These are phyloP conservation scores for Boulengeromyrus knoepffleri DNA, from an alignment of 2,113 vertebrate genomes.

Conservation along the genomic window DNA sequence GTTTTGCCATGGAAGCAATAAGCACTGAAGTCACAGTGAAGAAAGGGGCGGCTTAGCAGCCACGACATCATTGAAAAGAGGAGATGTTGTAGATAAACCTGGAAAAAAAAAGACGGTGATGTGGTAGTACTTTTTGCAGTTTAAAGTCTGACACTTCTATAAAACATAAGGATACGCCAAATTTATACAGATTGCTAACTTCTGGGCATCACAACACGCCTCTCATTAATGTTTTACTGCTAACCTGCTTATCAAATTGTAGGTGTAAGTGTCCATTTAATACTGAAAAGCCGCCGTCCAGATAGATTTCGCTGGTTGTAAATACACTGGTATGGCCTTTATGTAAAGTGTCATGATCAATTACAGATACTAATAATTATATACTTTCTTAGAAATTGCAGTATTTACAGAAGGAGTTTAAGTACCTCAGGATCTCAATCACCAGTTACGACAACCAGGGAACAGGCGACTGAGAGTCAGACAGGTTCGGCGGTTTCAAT, in stretches of 20 bases:
- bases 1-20: not conserved
- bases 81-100: not conserved
- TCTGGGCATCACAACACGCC: no score
- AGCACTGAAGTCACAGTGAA: not conserved
- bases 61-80: not conserved
- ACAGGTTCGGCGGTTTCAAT: not conserved
- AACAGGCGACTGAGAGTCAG: not conserved
- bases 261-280: no score
- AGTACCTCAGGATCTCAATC: not conserved
- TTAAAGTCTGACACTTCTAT: not conserved
- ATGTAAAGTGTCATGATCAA: not conserved
- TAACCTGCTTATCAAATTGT: no score
- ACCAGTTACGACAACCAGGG: not conserved
- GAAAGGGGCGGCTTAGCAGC: not conserved
- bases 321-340: not conserved
- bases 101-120: not conserved
- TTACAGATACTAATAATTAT: not conserved
- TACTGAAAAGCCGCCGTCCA: no score
- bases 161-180: not conserved
- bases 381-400: not conserved
- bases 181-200: not conserved
- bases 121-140: not conserved
- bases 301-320: not conserved
- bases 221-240: no score
- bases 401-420: not conserved